These are phyloP conservation scores for Drosophila jambulina DNA, from an alignment of 1,140 invertebrate species.

Conservation along the genomic window DNA sequence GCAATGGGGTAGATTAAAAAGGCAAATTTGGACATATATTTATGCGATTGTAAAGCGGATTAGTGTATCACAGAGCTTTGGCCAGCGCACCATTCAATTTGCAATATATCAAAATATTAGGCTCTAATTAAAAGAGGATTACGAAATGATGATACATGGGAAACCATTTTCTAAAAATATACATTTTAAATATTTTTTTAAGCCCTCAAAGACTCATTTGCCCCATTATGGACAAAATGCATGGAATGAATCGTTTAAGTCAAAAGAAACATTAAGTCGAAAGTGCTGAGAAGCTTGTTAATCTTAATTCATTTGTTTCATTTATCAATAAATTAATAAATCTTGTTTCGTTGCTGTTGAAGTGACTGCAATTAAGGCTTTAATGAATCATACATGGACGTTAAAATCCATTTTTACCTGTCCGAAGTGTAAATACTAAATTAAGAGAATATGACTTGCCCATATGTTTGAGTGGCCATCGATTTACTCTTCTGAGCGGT, in stretches of 20 bases:
- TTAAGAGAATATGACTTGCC: conserved; percentile 34
- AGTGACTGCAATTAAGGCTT: neutral
- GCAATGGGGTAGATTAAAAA: conserved; percentile 4
- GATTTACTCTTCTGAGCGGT: conserved; percentile 12
- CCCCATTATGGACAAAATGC: neutral
- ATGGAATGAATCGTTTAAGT: neutral
- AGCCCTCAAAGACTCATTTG: neutral
- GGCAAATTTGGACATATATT: conserved; percentile 22
- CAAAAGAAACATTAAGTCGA: neutral
- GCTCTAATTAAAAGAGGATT: conserved; percentile 27
- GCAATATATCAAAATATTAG: conserved; percentile 10
- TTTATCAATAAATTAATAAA: neutral
- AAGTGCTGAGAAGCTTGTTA: neutral
- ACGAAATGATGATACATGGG: conserved; percentile 1
- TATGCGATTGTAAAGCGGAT: conserved; percentile 26
- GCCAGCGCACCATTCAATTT: neutral
- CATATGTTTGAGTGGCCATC: conserved; percentile 22
- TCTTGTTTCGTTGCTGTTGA: neutral
- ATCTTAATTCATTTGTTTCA: neutral
- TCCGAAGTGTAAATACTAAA: conserved; percentile 17
- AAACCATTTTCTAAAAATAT: conserved; percentile 2
- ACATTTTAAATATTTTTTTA: neutral
- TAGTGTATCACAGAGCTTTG: conserved; percentile 24
- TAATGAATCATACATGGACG: neutral
- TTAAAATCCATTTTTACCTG: conserved; percentile 1